Conservation (phyloP, 1,140 invertebrate genomes). For the Brachionus plicatilis region DNA sequence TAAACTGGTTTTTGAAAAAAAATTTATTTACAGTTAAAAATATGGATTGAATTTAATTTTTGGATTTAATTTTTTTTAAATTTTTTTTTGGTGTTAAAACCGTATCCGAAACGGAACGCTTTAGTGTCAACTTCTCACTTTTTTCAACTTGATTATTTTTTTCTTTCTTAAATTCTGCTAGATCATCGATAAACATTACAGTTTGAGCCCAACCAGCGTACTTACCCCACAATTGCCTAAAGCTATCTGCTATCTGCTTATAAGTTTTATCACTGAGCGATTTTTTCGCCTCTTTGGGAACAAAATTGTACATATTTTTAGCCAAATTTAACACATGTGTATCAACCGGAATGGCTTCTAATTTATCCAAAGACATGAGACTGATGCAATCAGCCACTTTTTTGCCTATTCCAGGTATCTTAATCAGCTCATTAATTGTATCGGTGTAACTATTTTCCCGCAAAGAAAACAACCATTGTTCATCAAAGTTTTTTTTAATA, state of each 20-base stretch:
- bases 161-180: constrained; percentile 28
- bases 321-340: constrained; percentile 93
- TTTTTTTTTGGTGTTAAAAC: constrained; percentile 1
- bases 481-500: constrained; percentile 62
- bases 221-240: constrained; percentile 33
- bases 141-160: not conserved
- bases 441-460: constrained; percentile 66
- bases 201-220: constrained; percentile 41
- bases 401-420: constrained; percentile 75
- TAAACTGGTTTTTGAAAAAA: not conserved
- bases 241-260: not conserved
- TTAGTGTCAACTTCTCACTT: not conserved
- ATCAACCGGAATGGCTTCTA: constrained; percentile 84
- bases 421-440: constrained; percentile 66
- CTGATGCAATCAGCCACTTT: constrained; percentile 98
- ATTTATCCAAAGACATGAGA: constrained; percentile 85
- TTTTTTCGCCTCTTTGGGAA: not conserved
- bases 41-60: not conserved
- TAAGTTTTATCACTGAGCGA: constrained; percentile 6
- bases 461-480: constrained; percentile 70
- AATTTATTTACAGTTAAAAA: not conserved
- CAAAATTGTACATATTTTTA: constrained; percentile 41
- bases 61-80: not conserved
- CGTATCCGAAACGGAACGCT: not conserved
- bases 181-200: constrained; percentile 39